phyloP scores from a whole-genome alignment of 2,888 invertebrate species.

The Andrena flavipes region DNA sequence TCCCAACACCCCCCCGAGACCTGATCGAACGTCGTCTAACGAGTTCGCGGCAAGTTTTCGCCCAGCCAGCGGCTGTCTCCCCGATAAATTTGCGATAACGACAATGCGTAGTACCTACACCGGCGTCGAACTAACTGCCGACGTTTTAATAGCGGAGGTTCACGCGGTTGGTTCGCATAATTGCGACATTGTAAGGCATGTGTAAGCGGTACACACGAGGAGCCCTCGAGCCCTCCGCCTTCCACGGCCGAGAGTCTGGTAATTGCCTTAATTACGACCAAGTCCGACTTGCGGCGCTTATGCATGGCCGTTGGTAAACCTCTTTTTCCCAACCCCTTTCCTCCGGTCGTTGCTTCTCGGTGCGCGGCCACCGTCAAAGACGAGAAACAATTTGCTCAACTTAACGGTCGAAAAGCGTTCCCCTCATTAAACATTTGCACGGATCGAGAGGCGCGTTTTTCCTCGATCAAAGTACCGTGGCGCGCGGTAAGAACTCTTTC shows the following conservation, averaged over 20 bases:
- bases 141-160: constrained; percentile 77
- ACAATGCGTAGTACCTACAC: constrained; percentile 37
- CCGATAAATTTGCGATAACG: constrained; percentile 45
- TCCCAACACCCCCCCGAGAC: background rate
- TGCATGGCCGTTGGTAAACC: constrained; percentile 60
- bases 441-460: background rate
- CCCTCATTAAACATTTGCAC: background rate
- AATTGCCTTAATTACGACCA: constrained; percentile 80
- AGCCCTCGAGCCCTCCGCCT: constrained; percentile 58
- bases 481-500: background rate
- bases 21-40: constrained; percentile 10
- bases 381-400: constrained; percentile 46
- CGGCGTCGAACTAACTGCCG: constrained; percentile 74
- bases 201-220: constrained; percentile 63
- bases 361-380: constrained; percentile 35
- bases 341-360: constrained; percentile 8
- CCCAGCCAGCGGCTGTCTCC: background rate
- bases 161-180: constrained; percentile 75
- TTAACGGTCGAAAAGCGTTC: constrained; percentile 5
- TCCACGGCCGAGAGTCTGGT: constrained; percentile 66
- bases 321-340: constrained; percentile 7
- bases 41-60: constrained; percentile 16
- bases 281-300: constrained; percentile 70
- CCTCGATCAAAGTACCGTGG: background rate
- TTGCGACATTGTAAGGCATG: constrained; percentile 74